These are phyloP conservation scores for Tetropium fuscum DNA, from an alignment of 2,888 invertebrate species.

Conservation along the genomic window DNA sequence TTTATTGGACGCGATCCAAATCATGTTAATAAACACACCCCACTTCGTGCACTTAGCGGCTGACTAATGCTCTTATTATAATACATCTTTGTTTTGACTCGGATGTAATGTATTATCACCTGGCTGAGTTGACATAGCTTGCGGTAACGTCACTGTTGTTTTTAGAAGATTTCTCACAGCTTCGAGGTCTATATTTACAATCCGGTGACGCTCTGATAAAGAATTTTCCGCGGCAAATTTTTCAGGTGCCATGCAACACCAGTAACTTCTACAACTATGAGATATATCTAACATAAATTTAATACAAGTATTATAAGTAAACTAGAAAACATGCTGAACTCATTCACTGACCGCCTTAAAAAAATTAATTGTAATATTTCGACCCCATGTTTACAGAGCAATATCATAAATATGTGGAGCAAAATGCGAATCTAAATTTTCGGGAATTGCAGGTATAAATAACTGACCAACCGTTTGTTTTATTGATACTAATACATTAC, in stretches of 20 bases:
- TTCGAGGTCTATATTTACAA: slow-evolving; percentile 2
- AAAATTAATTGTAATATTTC: no score
- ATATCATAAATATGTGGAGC: no score
- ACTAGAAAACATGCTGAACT: no score
- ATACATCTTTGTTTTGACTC: slow-evolving; percentile 2
- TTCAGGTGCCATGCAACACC: not conserved
- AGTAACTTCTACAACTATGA: no score
- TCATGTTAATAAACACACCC: slow-evolving; percentile 23
- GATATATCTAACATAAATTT: no score
- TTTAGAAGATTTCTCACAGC: slow-evolving; percentile 7
- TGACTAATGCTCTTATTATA: slow-evolving; percentile 21
- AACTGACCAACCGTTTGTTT: no score
- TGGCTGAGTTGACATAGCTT: slow-evolving; percentile 5
- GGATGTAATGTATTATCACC: slow-evolving; percentile 20
- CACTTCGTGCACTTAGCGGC: slow-evolving; percentile 9
- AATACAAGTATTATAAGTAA: no score
- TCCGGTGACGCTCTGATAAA: not conserved
- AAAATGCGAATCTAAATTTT: no score
- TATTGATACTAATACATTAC: no score
- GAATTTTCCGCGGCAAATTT: not conserved
- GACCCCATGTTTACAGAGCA: no score
- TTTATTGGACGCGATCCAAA: slow-evolving; percentile 27
- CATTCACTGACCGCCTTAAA: no score
- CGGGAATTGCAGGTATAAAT: no score
- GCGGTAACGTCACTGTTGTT: slow-evolving; percentile 4